phyloP scores from a whole-genome alignment of 2,888 invertebrate species.

The Melanostoma scalare region DNA sequence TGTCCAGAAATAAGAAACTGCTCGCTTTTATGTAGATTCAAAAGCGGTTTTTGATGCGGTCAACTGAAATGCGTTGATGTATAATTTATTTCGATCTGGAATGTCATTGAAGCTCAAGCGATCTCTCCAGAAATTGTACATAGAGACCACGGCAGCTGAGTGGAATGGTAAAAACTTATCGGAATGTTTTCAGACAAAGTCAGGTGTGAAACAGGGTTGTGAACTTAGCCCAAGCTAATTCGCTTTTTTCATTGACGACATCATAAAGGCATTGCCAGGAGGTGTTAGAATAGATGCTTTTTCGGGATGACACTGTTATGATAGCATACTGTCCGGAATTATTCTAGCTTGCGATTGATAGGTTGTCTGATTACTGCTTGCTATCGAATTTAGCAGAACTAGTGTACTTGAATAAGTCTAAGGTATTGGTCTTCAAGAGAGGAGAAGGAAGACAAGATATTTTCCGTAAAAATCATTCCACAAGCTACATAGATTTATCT shows the following conservation, averaged over 20 bases:
- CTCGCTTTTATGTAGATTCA: not conserved
- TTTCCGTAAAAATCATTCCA: no score
- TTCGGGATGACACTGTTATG: not conserved
- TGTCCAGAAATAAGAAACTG: conserved; percentile 4
- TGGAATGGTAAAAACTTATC: not conserved
- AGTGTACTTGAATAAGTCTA: not conserved
- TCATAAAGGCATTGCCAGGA: no score
- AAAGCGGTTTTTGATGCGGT: no score
- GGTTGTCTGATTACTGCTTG: not conserved
- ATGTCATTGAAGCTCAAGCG: no score
- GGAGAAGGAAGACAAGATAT: not conserved
- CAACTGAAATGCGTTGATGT: no score
- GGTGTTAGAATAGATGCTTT: no score
- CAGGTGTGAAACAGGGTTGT: not conserved
- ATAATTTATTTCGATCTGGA: not conserved
- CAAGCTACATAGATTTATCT: no score
- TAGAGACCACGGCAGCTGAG: not conserved
- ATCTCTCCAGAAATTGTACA: not conserved
- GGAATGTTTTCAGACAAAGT: not conserved
- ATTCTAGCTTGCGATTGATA: not conserved
- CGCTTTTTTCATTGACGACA: no score
- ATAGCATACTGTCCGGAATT: not conserved
- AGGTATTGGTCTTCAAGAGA: not conserved
- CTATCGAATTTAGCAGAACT: not conserved
- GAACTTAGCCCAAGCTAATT: conserved; percentile 1